These are phyloP conservation scores for Lordiphosa mommai DNA, from an alignment of 1,140 invertebrate genomes.

Conservation along the genomic window DNA sequence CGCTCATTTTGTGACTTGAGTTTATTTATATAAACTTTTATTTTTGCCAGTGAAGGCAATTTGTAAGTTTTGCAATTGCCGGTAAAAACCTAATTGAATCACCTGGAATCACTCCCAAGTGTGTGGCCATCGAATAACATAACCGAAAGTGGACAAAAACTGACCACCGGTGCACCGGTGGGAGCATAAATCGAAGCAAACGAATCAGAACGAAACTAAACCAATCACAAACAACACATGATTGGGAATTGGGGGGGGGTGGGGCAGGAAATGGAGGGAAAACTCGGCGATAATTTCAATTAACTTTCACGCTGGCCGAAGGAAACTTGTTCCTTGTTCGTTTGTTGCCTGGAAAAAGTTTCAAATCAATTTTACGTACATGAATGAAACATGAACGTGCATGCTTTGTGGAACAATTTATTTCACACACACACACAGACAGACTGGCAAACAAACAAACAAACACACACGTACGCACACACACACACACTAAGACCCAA, in stretches of 20 bases:
- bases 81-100: conserved; percentile 27
- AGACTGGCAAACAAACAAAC: too few species aligned
- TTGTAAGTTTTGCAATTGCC: conserved; percentile 6
- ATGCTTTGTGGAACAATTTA: conserved; percentile 66
- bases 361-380: conserved; percentile 71
- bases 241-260: conserved; percentile 8
- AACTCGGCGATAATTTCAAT: conserved; percentile 72
- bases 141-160: neutral
- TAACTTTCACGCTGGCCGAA: conserved; percentile 52
- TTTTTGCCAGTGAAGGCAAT: conserved; percentile 36
- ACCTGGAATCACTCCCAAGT: conserved; percentile 30
- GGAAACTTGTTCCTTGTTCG: conserved; percentile 38
- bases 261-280: neutral
- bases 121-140: neutral
- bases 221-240: conserved; percentile 45
- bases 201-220: conserved; percentile 48
- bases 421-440: conserved; percentile 41
- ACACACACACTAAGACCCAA: conserved; percentile 9
- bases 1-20: conserved; percentile 31
- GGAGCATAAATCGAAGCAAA: conserved; percentile 23
- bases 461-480: conserved; percentile 7
- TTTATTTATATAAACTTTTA: conserved; percentile 50
- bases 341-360: conserved; percentile 52
- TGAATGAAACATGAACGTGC: conserved; percentile 73
- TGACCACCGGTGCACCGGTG: too few species aligned